Conservation (phyloP, 53 echinoderm and acorn worm species). For the Luidia sarsii region DNA sequence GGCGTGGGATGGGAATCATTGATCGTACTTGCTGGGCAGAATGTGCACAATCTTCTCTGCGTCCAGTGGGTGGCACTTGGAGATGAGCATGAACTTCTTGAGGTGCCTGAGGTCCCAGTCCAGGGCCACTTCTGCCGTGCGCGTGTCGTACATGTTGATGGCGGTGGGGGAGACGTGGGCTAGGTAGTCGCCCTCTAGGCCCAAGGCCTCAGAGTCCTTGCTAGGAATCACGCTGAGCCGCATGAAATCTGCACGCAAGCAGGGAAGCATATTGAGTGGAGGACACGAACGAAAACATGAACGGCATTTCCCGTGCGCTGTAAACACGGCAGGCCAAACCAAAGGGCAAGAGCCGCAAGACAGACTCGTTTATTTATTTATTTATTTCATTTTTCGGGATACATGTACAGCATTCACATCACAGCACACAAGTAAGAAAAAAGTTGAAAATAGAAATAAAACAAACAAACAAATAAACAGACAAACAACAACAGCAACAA, state of each 20-base stretch:
- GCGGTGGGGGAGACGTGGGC: slow-evolving; percentile 62
- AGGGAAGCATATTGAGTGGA: no score
- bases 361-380: no score
- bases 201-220: slow-evolving; percentile 72
- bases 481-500: no score
- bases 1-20: not conserved
- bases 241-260: slow-evolving; percentile 55
- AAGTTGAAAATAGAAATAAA: no score
- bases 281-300: no score
- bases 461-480: no score
- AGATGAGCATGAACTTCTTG: slow-evolving; percentile 79
- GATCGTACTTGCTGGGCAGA: slow-evolving; percentile 79
- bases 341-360: no score
- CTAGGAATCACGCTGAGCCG: slow-evolving; percentile 73
- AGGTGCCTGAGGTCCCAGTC: slow-evolving; percentile 84
- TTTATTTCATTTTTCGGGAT: no score
- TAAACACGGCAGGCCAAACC: no score
- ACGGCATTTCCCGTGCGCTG: no score
- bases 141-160: slow-evolving; percentile 57
- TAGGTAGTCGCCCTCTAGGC: slow-evolving; percentile 60
- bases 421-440: no score
- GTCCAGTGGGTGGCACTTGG: slow-evolving; percentile 74
- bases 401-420: no score
- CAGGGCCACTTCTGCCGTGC: slow-evolving; percentile 56
- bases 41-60: slow-evolving; percentile 74